Percentiles rank a stretch among this genome's conserved stretches.
Conservation (phyloP, 1,140 invertebrate species). For the Coenobita brevimanus region DNA sequence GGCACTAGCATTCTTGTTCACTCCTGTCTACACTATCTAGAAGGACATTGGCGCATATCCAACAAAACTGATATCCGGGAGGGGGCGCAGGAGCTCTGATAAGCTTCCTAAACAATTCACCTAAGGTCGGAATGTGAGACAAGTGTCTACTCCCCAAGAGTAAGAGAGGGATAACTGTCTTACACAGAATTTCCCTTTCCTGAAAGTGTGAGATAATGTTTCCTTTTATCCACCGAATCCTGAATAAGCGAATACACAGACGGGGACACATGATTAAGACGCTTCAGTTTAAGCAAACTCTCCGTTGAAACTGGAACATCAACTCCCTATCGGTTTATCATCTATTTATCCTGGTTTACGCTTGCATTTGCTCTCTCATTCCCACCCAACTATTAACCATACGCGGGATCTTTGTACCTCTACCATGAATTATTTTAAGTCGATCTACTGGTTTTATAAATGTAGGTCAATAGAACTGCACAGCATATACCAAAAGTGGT, state of each 20-base stretch:
- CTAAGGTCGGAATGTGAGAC: neutral
- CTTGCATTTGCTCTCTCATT: neutral
- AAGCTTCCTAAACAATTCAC: neutral
- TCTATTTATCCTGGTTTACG: neutral
- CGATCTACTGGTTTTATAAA: too few relatives aligned
- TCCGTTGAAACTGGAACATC: too few relatives aligned
- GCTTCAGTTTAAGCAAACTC: too few relatives aligned
- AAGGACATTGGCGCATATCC: too few relatives aligned
- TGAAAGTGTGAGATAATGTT: neutral
- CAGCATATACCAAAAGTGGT: too few relatives aligned
- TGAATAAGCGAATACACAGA: too few relatives aligned
- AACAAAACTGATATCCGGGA: neutral
- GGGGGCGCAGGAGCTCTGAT: neutral
- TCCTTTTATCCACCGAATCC: too few relatives aligned
- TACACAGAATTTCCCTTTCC: neutral
- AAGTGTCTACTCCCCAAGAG: neutral
- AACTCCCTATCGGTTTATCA: neutral
- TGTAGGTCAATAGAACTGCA: too few relatives aligned
- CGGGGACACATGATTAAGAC: too few relatives aligned
- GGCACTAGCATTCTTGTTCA: neutral
- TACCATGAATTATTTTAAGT: too few relatives aligned
- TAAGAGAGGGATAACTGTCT: neutral
- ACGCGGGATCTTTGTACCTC: neutral
- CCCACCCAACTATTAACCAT: neutral
- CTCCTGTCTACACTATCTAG: neutral